Evolutionary conservation across 1,140 invertebrate genomes (phyloP), one percentile per base, ranked within the genome.

Genomic region (Bombus cullumanus): DNA sequence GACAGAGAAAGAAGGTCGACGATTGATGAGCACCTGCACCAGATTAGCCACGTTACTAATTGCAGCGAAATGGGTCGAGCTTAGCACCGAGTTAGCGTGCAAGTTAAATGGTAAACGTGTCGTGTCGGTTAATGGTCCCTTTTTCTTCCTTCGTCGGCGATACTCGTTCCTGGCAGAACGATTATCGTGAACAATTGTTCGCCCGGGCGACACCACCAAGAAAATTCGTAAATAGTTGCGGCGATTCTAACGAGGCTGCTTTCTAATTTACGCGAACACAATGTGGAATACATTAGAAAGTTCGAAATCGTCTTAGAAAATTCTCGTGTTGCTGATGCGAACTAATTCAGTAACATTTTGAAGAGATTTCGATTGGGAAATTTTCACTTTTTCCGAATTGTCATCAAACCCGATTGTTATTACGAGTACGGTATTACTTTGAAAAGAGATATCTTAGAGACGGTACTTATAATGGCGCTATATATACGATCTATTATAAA

Each of bases 31-130:
- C 87, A 91, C 83, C 88, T 85, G 87, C 84, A 88, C 90, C 90
- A 92, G 92, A 93, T 93, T 92, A 92, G 92, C 88, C 88, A 77
- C 72, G 83, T 88, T 89, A 88, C 91, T 93, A 92, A 93, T 92
- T 91, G 84, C 89, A 75, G 47, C 75, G 89, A 92, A 91, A 92
- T 86, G 85, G 83, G 81, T 72, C 86, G 81, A 89, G 90, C 92
- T 91, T 90, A 91, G 86, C 86, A 72, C 66, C 71, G 68, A 87
- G 85, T 89, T 87, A 89, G 85, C 88, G 83, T 86, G 85, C 85
- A 84, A 76, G 85, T 83, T 82, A 74, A 81, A 80, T 64, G 79
- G 72, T 86, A 81, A 81, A 85, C 59, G 83, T 64, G 78, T 85
- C 62, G 79, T 53, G 47, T 53, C 78, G 43, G 69, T 73, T 85